A percentile compares a stretch with the other conserved stretches of the same genome.
phyloP scores from a whole-genome alignment of 1,140 invertebrate genomes.

The Ceratina australensis region DNA sequence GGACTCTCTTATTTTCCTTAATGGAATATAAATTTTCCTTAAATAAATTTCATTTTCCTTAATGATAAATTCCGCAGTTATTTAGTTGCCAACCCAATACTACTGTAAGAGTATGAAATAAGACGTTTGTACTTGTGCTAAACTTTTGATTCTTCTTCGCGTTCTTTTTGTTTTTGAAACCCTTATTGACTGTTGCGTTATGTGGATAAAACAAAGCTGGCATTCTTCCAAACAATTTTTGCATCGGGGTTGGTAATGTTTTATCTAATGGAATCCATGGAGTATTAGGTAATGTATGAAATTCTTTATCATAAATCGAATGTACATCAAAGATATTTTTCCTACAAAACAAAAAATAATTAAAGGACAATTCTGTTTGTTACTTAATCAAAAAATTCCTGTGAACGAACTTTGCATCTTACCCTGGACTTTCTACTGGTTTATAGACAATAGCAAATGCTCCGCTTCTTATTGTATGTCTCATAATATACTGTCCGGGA shows the following conservation, averaged over 20 bases:
- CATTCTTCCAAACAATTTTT: slow-evolving; percentile 57
- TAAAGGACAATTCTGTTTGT: not conserved
- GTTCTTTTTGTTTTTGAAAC: not conserved
- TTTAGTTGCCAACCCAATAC: no score
- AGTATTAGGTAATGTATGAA: slow-evolving; percentile 45
- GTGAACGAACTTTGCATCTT: slow-evolving; percentile 10
- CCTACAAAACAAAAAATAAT: slow-evolving; percentile 40
- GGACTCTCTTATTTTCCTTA: no score
- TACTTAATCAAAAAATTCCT: not conserved
- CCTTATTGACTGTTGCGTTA: not conserved
- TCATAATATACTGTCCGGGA: slow-evolving; percentile 76
- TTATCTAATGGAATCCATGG: slow-evolving; percentile 66
- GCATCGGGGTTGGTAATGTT: slow-evolving; percentile 55
- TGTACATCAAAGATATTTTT: slow-evolving; percentile 62
- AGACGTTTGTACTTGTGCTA: not conserved
- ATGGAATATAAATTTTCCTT: no score
- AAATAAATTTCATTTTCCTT: no score
- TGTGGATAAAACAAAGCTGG: slow-evolving; percentile 66
- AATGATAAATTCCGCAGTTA: no score
- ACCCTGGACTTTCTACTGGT: slow-evolving; percentile 55
- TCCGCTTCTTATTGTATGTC: slow-evolving; percentile 73
- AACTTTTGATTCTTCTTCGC: no score
- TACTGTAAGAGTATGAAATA: not conserved
- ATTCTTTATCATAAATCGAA: slow-evolving; percentile 39
- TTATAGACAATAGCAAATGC: slow-evolving; percentile 74